Percentiles rank a stretch among this genome's conserved stretches.
phyloP scores from a whole-genome alignment of 2,888 invertebrate genomes.

The Ligdia adustata region DNA sequence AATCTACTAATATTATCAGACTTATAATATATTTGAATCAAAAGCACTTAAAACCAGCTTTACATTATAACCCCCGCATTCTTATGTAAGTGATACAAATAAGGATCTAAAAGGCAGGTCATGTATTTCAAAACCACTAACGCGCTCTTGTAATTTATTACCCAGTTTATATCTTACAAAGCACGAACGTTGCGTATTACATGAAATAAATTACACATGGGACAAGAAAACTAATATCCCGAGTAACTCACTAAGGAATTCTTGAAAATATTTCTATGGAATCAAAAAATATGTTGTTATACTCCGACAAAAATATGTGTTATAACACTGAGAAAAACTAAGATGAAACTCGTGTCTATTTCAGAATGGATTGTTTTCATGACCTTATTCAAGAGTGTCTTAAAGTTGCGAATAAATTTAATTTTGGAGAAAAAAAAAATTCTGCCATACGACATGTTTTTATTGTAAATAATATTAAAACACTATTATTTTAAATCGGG shows the following conservation, averaged over 20 bases:
- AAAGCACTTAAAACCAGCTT: conserved; percentile 7
- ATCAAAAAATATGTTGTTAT: conserved; percentile 37
- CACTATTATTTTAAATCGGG: too few species aligned
- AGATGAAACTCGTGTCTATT: too few species aligned
- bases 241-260: conserved; percentile 38
- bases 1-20: too few species aligned
- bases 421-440: too few species aligned
- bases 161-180: conserved; percentile 29
- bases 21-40: conserved; percentile 5
- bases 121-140: conserved; percentile 30
- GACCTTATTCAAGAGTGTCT: too few species aligned
- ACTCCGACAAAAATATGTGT: conserved; percentile 13
- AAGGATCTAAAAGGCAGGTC: conserved; percentile 27
- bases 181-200: conserved; percentile 26
- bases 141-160: conserved; percentile 31
- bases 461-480: too few species aligned
- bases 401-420: too few species aligned
- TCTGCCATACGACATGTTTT: too few species aligned
- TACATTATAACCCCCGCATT: conserved; percentile 3
- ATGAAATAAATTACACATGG: conserved; percentile 44
- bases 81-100: conserved; percentile 23
- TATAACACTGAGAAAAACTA: conserved; percentile 20
- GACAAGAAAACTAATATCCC: conserved; percentile 47
- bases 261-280: conserved; percentile 36
- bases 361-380: not conserved